Evolutionary conservation across 2,797 vertebrate genomes (phyloP).

Genomic region (Diplodus puntazzo): DNA sequence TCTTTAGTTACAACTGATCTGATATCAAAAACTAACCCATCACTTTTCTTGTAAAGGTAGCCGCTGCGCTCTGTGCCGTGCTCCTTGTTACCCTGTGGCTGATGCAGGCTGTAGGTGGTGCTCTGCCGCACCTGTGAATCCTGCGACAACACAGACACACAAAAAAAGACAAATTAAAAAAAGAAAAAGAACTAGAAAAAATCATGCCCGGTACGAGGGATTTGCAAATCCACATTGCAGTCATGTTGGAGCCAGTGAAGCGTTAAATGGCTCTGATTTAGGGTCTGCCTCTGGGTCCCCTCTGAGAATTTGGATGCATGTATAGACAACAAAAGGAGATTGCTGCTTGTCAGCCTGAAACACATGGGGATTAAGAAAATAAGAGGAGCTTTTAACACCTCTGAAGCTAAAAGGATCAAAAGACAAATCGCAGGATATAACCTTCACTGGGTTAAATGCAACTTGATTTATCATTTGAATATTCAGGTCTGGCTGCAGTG

Average conservation of each 20-base stretch:
- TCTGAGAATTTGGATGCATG: constrained; percentile 36
- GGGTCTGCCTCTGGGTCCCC: constrained; percentile 6
- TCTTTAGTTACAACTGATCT: background rate
- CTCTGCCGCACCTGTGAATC: constrained; percentile 96
- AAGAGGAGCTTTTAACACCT: constrained; percentile 26
- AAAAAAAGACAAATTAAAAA: constrained; percentile 28
- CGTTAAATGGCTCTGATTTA: constrained; percentile 31
- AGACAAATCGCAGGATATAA: background rate
- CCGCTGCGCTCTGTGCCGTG: constrained; percentile 96
- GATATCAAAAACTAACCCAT: constrained; percentile 87
- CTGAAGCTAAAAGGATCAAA: constrained; percentile 13
- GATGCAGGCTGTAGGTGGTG: constrained; percentile 96
- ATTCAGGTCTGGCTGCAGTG: constrained; percentile 2
- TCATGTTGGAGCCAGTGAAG: constrained; percentile 19
- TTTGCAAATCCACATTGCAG: constrained; percentile 20
- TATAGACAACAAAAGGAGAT: constrained; percentile 29
- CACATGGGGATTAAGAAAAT: constrained; percentile 16
- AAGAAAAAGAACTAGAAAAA: background rate
- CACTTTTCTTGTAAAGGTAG: constrained; percentile 96
- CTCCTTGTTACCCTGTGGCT: constrained; percentile 99
- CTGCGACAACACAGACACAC: constrained; percentile 74
- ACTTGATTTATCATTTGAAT: constrained; percentile 1
- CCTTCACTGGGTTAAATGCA: background rate
- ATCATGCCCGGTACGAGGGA: background rate
- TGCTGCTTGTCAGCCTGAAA: constrained; percentile 21